Evolutionary conservation across 2,113 vertebrate species (phyloP), one percentile per base, ranked within the genome.

Genomic region (Tachuris rubrigastra): DNA sequence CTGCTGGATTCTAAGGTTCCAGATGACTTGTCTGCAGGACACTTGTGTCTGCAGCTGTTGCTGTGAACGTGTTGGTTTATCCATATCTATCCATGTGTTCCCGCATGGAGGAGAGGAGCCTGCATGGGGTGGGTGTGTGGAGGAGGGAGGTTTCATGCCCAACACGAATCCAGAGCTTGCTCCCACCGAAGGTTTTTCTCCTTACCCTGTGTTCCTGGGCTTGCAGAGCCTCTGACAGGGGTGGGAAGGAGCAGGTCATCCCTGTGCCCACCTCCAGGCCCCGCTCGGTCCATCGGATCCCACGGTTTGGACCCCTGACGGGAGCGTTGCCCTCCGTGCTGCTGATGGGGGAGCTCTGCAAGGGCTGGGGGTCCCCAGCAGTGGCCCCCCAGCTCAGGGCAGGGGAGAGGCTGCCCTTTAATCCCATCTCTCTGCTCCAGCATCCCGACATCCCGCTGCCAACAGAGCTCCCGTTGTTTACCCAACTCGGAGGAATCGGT

Each of bases 401-500:
- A 47, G 19, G 6, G 86, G 71, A 71, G 69, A 74, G 79, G 49
- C 81, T 85, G 80, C 71, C 55, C 89, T 96, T 85, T 82, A 91
- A 89, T 93, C 92, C 68, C n/a, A 1, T 91, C 93, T 92, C 90
- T 76, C 49, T 47, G 86, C 82, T 73, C 55, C 17, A 8, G 67
- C 90, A 92, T 97, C 95, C 85, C 35, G 0, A 68, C 85, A 85
- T 95, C 90, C 92, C 2, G 56, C 90, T 90, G 96, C 96, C 95
- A 98, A 98, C 97, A 97, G 96, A 97, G 96, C 97, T 93, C 91
- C 94, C 95, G 93, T 97, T 98, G 97, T 98, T 97, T 98, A 97
- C 97, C 96, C 97, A 97, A 97, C 97, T 95, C 50, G 3, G 91
- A 96, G 96, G 97, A 97, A 92, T 98, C 94, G 28, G 71, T 97